phyloP scores from a whole-genome alignment of 2,113 vertebrate species.

The Trogon surrucura region DNA sequence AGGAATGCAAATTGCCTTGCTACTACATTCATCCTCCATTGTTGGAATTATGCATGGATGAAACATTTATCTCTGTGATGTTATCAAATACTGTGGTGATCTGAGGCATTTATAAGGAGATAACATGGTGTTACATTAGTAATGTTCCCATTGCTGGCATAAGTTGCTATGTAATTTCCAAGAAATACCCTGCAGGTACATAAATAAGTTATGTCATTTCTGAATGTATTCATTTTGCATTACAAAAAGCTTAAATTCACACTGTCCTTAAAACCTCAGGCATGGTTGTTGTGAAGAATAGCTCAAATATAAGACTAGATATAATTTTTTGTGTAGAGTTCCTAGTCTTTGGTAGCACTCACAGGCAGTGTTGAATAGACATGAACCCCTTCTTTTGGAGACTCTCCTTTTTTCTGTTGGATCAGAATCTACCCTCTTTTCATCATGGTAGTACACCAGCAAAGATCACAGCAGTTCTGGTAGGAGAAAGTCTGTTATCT shows the following conservation, averaged over 20 bases:
- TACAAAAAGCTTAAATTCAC: conserved; percentile 37
- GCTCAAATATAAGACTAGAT: neutral
- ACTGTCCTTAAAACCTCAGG: conserved; percentile 7
- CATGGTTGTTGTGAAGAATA: neutral
- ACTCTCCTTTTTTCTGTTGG: neutral
- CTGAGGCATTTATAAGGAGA: conserved; percentile 51
- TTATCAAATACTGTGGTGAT: conserved; percentile 54
- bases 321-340: neutral
- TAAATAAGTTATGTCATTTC: conserved; percentile 52
- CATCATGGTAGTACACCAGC: neutral
- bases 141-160: conserved; percentile 46
- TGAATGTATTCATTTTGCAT: conserved; percentile 41
- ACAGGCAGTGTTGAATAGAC: neutral
- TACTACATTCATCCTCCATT: neutral
- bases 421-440: neutral
- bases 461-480: neutral
- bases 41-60: conserved; percentile 23
- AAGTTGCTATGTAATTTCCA: conserved; percentile 52
- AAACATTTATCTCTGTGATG: conserved; percentile 53
- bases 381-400: neutral
- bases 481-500: neutral
- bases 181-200: conserved; percentile 55
- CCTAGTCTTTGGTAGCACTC: neutral
- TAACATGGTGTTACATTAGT: conserved; percentile 52
- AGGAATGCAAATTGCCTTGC: neutral